These are phyloP conservation scores for Neoitamus cyanurus DNA, from an alignment of 2,888 invertebrate species.

Conservation along the genomic window DNA sequence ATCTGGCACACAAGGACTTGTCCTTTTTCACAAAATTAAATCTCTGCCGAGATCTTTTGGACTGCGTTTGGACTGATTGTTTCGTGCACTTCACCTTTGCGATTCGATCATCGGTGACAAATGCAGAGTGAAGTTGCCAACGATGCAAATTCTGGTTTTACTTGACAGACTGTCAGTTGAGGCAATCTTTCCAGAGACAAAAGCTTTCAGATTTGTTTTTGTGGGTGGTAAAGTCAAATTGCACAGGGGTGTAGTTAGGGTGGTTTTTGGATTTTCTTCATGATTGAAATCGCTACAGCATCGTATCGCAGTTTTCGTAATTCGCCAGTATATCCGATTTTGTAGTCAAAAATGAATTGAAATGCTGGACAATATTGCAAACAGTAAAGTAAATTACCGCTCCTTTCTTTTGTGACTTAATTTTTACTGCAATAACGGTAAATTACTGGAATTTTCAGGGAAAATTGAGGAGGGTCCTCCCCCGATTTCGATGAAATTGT, in stretches of 20 bases:
- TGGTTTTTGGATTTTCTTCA: too few species aligned
- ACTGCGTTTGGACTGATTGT: background rate
- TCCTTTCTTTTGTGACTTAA: too few species aligned
- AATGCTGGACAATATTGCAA: too few species aligned
- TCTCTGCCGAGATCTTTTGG: background rate
- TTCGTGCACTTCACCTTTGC: slow-evolving; percentile 29
- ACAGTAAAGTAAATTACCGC: too few species aligned
- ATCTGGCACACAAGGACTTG: background rate
- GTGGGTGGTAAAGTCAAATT: background rate
- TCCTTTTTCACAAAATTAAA: slow-evolving; percentile 17
- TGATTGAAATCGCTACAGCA: too few species aligned
- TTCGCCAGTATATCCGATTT: too few species aligned
- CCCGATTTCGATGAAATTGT: too few species aligned
- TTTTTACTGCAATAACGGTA: too few species aligned
- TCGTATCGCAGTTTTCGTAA: too few species aligned
- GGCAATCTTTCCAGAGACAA: background rate
- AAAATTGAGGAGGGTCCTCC: too few species aligned
- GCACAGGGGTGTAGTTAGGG: background rate
- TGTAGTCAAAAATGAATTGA: too few species aligned
- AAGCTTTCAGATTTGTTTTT: background rate
- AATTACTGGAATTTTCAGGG: too few species aligned
- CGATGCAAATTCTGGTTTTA: slow-evolving; percentile 35
- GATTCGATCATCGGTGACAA: slow-evolving; percentile 52
- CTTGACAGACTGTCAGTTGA: background rate
- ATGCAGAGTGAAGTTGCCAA: slow-evolving; percentile 50